These are phyloP conservation scores for Drosophila antonietae DNA, from an alignment of 2,888 invertebrate genomes.

Conservation along the genomic window DNA sequence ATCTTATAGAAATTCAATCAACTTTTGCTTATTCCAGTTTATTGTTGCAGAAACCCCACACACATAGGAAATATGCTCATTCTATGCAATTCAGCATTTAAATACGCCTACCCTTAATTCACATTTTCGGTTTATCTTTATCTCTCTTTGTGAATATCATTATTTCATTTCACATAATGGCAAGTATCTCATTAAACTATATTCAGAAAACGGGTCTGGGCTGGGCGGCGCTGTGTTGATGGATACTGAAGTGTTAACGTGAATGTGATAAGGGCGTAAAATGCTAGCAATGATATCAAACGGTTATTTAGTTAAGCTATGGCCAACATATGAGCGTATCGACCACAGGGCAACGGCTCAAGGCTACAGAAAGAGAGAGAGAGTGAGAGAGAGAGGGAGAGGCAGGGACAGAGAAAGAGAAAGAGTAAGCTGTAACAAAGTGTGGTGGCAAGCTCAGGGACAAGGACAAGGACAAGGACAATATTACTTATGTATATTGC, in stretches of 20 bases:
- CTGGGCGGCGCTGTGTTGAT: conserved; percentile 28
- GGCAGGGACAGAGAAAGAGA: background rate
- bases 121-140: conserved; percentile 15
- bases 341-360: conserved; percentile 24
- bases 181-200: conserved; percentile 48
- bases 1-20: conserved; percentile 9
- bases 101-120: conserved; percentile 6
- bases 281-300: conserved; percentile 74
- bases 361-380: conserved; percentile 18
- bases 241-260: conserved; percentile 68
- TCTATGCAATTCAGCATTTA: conserved; percentile 1
- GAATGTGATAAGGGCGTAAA: conserved; percentile 70
- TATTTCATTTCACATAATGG: conserved; percentile 32
- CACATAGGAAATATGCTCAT: background rate
- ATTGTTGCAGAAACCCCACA: background rate
- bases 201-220: conserved; percentile 8
- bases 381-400: background rate
- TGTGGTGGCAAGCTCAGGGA: conserved; percentile 4
- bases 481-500: conserved; percentile 79
- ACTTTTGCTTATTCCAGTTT: background rate
- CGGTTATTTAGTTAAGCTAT: conserved; percentile 77
- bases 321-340: conserved; percentile 45
- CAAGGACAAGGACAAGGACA: conserved; percentile 55
- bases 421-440: conserved; percentile 1
- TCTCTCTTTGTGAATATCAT: conserved; percentile 13